phyloP scores from a whole-genome alignment of 1,140 invertebrate genomes.

The Drosophila littoralis region DNA sequence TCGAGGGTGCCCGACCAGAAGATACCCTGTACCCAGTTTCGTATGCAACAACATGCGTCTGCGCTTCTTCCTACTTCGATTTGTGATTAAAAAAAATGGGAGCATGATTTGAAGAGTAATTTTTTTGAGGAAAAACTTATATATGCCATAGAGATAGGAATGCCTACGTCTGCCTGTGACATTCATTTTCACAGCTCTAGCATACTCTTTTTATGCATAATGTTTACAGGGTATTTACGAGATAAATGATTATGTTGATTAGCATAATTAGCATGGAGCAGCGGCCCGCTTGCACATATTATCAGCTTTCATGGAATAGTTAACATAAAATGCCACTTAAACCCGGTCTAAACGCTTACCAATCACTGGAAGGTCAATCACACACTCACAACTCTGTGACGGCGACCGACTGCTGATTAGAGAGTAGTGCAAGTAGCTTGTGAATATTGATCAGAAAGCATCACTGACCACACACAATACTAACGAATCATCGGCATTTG shows the following conservation, averaged over 20 bases:
- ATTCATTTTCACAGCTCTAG: background rate
- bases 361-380: conserved; percentile 67
- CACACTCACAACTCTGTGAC: conserved; percentile 37
- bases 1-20: background rate
- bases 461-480: conserved; percentile 66
- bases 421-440: conserved; percentile 2
- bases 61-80: too few species aligned
- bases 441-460: conserved; percentile 29
- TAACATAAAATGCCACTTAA: conserved; percentile 76
- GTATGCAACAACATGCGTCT: too few species aligned
- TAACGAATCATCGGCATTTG: background rate
- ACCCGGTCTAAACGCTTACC: conserved; percentile 14
- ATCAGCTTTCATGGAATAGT: conserved; percentile 78
- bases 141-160: too few species aligned
- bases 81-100: too few species aligned
- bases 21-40: background rate
- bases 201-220: background rate
- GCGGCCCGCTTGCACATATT: conserved; percentile 44
- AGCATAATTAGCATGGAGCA: conserved; percentile 67
- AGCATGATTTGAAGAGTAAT: too few species aligned
- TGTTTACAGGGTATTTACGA: background rate
- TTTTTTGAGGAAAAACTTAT: too few species aligned
- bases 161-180: too few species aligned
- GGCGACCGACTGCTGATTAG: conserved; percentile 1
- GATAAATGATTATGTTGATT: conserved; percentile 53